phyloP scores from a whole-genome alignment of 1,140 invertebrate genomes.

The Halesus radiatus region DNA sequence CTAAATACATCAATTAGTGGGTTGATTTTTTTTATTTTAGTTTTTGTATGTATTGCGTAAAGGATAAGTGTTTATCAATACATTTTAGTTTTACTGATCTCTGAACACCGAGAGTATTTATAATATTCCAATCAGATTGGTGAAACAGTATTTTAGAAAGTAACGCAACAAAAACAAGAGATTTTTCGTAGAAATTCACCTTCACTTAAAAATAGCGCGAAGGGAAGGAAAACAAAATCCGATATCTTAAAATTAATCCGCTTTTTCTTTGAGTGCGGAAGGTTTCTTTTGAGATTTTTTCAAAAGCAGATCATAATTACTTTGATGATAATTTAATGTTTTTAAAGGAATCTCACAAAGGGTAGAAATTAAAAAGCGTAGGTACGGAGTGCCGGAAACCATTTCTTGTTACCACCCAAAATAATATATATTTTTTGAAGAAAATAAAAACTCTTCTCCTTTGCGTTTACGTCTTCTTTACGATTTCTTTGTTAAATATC shows the following conservation, averaged over 20 bases:
- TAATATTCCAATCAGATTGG: too few relatives aligned
- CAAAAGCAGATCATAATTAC: conserved; percentile 52
- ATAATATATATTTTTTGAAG: conserved; percentile 52
- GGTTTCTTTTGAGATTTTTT: conserved; percentile 47
- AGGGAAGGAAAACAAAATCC: conserved; percentile 41
- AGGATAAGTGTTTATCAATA: too few relatives aligned
- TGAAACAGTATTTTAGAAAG: too few relatives aligned
- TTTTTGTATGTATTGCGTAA: too few relatives aligned
- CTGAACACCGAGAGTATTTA: too few relatives aligned
- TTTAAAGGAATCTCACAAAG: conserved; percentile 52
- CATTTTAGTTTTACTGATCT: too few relatives aligned
- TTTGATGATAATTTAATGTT: conserved; percentile 58
- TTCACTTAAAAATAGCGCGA: conserved; percentile 18
- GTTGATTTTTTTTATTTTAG: too few relatives aligned
- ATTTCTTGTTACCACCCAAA: conserved; percentile 51
- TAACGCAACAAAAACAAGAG: too few relatives aligned
- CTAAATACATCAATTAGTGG: too few relatives aligned
- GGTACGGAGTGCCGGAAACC: conserved; percentile 51
- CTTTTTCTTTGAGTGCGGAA: conserved; percentile 34
- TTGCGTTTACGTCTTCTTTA: conserved; percentile 47
- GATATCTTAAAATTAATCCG: conserved; percentile 37
- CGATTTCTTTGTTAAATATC: conserved; percentile 58
- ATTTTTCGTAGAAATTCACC: background rate
- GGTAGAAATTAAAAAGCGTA: conserved; percentile 54
- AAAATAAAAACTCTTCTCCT: conserved; percentile 56